These are phyloP conservation scores for Scaptomyza polygonia DNA, from an alignment of 2,888 invertebrate species.

Conservation along the genomic window DNA sequence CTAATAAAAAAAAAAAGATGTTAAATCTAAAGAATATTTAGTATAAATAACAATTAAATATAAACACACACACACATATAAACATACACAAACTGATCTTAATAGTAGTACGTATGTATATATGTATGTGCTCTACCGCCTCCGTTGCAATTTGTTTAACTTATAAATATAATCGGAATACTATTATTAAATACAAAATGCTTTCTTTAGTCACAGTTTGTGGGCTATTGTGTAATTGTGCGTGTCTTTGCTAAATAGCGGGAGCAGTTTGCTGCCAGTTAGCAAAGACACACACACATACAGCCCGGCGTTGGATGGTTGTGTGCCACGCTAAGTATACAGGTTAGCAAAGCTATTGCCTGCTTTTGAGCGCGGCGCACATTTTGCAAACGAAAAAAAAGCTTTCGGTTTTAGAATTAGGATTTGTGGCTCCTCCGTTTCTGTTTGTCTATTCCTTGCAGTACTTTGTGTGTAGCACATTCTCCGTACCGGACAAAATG, in stretches of 20 bases:
- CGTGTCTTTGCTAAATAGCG: conserved; percentile 29
- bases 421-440: not conserved
- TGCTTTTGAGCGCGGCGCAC: conserved; percentile 28
- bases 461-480: conserved; percentile 78
- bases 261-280: conserved; percentile 15
- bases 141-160: conserved; percentile 31
- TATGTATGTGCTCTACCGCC: conserved; percentile 7
- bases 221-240: conserved; percentile 16
- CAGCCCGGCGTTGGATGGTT: not conserved
- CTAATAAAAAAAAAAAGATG: conserved; percentile 7
- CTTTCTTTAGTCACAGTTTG: conserved; percentile 12
- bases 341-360: conserved; percentile 19
- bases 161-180: conserved; percentile 48
- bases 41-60: conserved; percentile 42
- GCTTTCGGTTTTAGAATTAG: conserved; percentile 19
- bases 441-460: conserved; percentile 67
- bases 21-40: not conserved
- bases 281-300: conserved; percentile 22
- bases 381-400: conserved; percentile 5
- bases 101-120: not conserved
- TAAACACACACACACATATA: conserved; percentile 9
- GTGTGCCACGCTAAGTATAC: conserved; percentile 8
- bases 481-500: conserved; percentile 87
- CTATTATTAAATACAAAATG: conserved; percentile 65
- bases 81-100: not conserved